Conservation (phyloP, 2,113 vertebrate species). For the Dasyurus viverrinus region DNA sequence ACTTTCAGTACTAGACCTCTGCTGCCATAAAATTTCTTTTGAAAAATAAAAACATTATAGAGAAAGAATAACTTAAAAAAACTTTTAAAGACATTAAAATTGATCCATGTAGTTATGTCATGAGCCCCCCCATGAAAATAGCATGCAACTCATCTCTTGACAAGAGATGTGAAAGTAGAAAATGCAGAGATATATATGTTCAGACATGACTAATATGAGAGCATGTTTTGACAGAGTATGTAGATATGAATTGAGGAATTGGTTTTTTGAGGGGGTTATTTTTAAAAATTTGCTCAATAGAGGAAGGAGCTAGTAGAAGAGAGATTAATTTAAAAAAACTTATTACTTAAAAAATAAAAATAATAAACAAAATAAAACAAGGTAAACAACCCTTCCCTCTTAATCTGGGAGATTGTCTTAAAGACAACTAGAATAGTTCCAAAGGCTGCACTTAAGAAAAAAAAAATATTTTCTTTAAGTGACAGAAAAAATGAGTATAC, state of each 20-base stretch:
- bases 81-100: background rate
- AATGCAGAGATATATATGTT: background rate
- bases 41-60: background rate
- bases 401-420: background rate
- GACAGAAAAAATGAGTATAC: slow-evolving; percentile 21
- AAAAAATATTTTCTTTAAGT: slow-evolving; percentile 28
- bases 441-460: background rate
- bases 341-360: background rate
- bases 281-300: background rate
- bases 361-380: background rate
- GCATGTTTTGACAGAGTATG: background rate
- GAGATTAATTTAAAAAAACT: background rate
- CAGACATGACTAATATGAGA: background rate
- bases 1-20: background rate
- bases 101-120: background rate
- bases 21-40: background rate
- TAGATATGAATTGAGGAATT: background rate
- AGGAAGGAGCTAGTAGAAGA: background rate
- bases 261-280: background rate
- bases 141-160: background rate
- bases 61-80: background rate
- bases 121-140: too few relatives aligned
- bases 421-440: slow-evolving; percentile 19
- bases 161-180: background rate
- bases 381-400: background rate